Evolutionary conservation across 2,797 vertebrate genomes (phyloP), one percentile per base, ranked within the genome.

Genomic region (Otolemur crassicaudatus): DNA sequence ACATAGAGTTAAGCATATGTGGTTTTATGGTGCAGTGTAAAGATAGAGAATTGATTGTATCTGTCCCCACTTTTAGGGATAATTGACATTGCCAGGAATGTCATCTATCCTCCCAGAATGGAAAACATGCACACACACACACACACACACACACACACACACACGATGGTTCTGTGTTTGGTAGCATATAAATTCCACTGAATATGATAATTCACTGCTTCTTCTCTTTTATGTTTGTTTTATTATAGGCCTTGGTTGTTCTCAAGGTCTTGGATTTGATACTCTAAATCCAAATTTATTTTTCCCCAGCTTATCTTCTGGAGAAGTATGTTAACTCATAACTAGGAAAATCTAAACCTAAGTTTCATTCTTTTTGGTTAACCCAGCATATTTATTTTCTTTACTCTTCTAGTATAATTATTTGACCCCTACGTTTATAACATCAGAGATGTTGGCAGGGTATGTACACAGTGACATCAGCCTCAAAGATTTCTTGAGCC

Each of bases 321-420:
- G 22, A 83, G 25, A 56, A 79, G 23, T 8, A 53, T 89, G 34
- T 86, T 67, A 90, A 61, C 19, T 90, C 27, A 87, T 27, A 87
- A 29, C 20, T 43, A n/a, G 12, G 10, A 56, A 5, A 90, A 43
- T 83, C 37, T 77, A 72, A 80, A 82, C 3, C 1, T 43, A 34
- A 29, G 19, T 73, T 90, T 77, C 43, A 43, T 72, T 85, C 96
- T 53, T 17, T 87, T 92, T 86, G 34, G 16, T 69, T 85, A 85
- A 43, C 7, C 65, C 27, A 31, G 53, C 22, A 53, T 63, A 90
- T 80, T 92, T 94, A 73, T 86, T 95, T 97, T 61, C n/a, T 82
- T 92, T 92, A 53, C 9, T 93, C 3, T 17, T 95, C 70, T 43
- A 43, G 31, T 80, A 37, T 25, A 90, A 69, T 87, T 67, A 60